phyloP scores from a whole-genome alignment of 2,797 vertebrate species.

The Xerus rutilus region DNA sequence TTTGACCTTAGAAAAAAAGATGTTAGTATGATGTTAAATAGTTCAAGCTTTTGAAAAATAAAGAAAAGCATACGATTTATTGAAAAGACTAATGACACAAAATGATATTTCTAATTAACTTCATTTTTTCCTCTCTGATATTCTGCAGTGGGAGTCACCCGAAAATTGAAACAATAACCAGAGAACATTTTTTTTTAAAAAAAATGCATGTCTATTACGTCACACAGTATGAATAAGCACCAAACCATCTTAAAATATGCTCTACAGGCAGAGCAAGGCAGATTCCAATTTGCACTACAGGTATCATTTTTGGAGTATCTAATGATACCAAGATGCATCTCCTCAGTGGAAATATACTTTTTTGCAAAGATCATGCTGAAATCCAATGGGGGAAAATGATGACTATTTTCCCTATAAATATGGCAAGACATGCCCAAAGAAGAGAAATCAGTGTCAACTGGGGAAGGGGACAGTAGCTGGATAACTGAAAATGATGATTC shows the following conservation, averaged over 20 bases:
- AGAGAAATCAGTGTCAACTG: slow-evolving; percentile 89
- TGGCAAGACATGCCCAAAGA: slow-evolving; percentile 85
- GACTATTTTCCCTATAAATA: slow-evolving; percentile 19
- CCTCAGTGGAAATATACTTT: not conserved
- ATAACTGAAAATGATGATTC: slow-evolving; percentile 88
- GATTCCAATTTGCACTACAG: not conserved
- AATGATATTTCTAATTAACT: slow-evolving; percentile 67
- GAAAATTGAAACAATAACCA: not conserved
- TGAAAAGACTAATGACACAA: slow-evolving; percentile 64
- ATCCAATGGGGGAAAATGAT: not conserved
- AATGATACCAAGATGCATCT: not conserved
- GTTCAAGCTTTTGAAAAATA: slow-evolving; percentile 70
- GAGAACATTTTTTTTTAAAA: not conserved
- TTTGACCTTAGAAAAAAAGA: not conserved
- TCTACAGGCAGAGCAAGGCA: not conserved
- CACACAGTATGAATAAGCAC: not conserved
- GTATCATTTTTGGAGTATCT: not conserved
- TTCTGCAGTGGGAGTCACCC: not conserved
- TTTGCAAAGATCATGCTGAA: slow-evolving; percentile 21
- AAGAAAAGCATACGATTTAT: slow-evolving; percentile 69
- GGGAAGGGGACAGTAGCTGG: slow-evolving; percentile 86
- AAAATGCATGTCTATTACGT: not conserved
- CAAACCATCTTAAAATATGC: not conserved
- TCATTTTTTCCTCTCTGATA: fast-evolving
- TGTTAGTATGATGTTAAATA: slow-evolving; percentile 67